phyloP scores from a whole-genome alignment of 1,140 invertebrate species.

The Drosophila willistoni region DNA sequence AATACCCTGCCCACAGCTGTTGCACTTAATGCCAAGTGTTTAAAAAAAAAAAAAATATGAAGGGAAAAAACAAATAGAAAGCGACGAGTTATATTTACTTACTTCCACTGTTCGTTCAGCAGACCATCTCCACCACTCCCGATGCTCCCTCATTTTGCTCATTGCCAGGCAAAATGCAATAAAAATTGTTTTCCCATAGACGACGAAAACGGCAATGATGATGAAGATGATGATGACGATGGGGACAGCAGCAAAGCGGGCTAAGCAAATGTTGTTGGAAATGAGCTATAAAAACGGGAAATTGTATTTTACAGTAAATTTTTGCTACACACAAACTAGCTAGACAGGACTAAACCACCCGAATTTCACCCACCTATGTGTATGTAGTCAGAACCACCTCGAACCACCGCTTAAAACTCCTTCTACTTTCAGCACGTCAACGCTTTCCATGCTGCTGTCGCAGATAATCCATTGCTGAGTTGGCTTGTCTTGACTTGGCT shows the following conservation, averaged over 20 bases:
- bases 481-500: slow-evolving; percentile 78
- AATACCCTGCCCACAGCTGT: slow-evolving; percentile 43
- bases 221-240: slow-evolving; percentile 10
- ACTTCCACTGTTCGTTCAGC: slow-evolving; percentile 36
- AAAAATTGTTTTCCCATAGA: slow-evolving; percentile 80
- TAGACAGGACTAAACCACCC: slow-evolving; percentile 33
- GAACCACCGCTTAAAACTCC: not conserved
- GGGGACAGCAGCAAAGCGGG: slow-evolving; percentile 24
- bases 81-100: slow-evolving; percentile 70
- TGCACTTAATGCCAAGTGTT: slow-evolving; percentile 80
- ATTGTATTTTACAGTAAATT: slow-evolving; percentile 80
- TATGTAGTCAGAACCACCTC: not conserved
- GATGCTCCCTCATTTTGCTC: slow-evolving; percentile 58
- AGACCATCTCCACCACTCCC: slow-evolving; percentile 5
- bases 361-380: not conserved
- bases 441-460: slow-evolving; percentile 70
- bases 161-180: slow-evolving; percentile 77
- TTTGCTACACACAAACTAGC: slow-evolving; percentile 74
- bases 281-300: slow-evolving; percentile 80
- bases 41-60: slow-evolving; percentile 49
- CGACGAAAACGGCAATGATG: slow-evolving; percentile 23
- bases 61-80: not conserved
- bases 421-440: slow-evolving; percentile 38
- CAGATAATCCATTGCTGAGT: slow-evolving; percentile 79
- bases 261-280: slow-evolving; percentile 79